Evolutionary conservation across 2,797 vertebrate genomes (phyloP).

Genomic region (Clamator glandarius): DNA sequence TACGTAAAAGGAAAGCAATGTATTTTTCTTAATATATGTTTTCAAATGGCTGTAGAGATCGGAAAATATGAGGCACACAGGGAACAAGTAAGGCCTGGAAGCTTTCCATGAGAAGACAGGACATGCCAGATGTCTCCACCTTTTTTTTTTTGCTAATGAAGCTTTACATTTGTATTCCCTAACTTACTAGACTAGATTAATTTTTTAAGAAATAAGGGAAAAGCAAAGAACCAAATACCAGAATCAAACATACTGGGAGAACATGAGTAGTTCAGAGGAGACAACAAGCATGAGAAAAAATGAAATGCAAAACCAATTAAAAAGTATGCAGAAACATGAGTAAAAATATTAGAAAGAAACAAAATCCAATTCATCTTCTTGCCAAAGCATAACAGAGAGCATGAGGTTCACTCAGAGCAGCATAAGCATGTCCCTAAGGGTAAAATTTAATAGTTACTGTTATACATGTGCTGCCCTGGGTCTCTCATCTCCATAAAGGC

Average conservation of each 20-base stretch:
- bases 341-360: not conserved
- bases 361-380: not conserved
- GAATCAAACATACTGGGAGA: not conserved
- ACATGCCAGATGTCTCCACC: not conserved
- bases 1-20: not conserved
- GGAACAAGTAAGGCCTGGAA: not conserved
- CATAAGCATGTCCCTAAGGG: not conserved
- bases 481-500: slow-evolving; percentile 84
- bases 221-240: not conserved
- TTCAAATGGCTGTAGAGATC: not conserved
- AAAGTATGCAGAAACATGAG: not conserved
- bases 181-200: not conserved
- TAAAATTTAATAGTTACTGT: not conserved
- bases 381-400: not conserved
- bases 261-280: not conserved
- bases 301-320: not conserved
- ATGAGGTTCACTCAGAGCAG: not conserved
- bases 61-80: not conserved
- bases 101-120: not conserved
- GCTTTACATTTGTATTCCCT: not conserved
- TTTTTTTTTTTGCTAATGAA: not conserved
- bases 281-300: not conserved
- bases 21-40: not conserved
- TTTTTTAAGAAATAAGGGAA: not conserved
- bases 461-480: not conserved